phyloP scores from a whole-genome alignment of 2,113 vertebrate species.

The Tychaedon coryphoeus region DNA sequence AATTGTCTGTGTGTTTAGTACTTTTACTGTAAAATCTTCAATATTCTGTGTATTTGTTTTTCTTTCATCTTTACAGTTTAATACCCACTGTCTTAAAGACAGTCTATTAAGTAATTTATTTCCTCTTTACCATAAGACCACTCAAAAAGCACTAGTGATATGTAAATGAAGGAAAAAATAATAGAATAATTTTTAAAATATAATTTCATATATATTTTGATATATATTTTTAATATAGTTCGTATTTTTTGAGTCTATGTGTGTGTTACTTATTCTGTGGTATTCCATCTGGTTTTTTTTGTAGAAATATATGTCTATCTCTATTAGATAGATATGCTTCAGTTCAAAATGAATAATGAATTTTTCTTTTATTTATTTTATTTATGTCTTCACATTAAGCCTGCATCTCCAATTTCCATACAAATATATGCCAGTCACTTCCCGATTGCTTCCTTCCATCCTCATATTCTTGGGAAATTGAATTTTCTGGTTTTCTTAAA shows the following conservation, averaged over 20 bases:
- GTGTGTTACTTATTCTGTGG: background rate
- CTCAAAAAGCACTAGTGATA: background rate
- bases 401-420: background rate
- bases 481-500: background rate
- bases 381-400: background rate
- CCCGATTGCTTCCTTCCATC: background rate
- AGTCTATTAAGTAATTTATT: background rate
- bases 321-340: background rate
- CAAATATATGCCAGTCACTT: background rate
- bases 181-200: background rate
- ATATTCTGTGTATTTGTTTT: background rate
- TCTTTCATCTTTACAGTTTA: background rate
- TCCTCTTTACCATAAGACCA: background rate
- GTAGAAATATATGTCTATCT: background rate
- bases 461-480: background rate
- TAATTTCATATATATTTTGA: background rate
- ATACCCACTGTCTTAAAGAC: background rate
- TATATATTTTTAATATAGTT: background rate
- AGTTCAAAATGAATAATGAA: background rate
- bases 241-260: background rate
- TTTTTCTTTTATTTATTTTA: background rate
- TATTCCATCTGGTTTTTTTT: background rate
- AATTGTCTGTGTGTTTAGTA: background rate
- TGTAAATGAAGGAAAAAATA: background rate
- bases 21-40: background rate